Evolutionary conservation across 2,797 vertebrate species (phyloP), one percentile per base, ranked within the genome.

Genomic region (Poecilia velifera): DNA sequence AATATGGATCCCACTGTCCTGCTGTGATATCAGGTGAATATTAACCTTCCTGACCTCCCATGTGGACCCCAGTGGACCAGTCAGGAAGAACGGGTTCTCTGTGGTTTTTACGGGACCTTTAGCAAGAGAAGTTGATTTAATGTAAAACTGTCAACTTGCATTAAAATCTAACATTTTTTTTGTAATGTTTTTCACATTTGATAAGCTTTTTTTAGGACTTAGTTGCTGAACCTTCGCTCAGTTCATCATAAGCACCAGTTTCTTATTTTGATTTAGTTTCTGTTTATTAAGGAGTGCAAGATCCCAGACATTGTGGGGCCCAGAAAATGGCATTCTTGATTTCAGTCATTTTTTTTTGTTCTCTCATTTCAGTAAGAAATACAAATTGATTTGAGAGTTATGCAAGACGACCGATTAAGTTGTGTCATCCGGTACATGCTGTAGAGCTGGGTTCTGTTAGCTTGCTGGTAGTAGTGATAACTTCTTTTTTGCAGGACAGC

Each of bases 351-450:
- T 77, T 31, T 31, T 78, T 20, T 0, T 20, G 76, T 76, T 68
- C 78, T 88, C 79, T 31, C 31, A 31, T 31, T 90, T 87, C 90
- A 70, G 57, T 57, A 80, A 83, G 84, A 82, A 76, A 49, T 76
- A 57, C 53, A 91, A 66, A 92, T 90, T 93, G 90, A 94, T 91
- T 85, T 28, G 90, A 20, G 84, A 79, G 74, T 89, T 84, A 82
- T 83, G 74, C 66, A 78, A 85, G 87, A 90, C 86, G 81, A 84
- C 82, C 84, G 80, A 85, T 88, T 79, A 84, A 86, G 84, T 89
- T 88, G 87, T 82, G 72, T 36, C 76, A 73, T 88, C 62, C 55
- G 10, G 34, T 83, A 86, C 84, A 64, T 83, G 77, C 80, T 73
- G 71, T 79, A 79, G 79, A 3, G 73, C 2, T 62, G 31, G 22